Percentiles rank a stretch among this genome's conserved stretches.
Evolutionary conservation across 2,113 vertebrate genomes (phyloP).

Genomic region (Malurus cyaneus): DNA sequence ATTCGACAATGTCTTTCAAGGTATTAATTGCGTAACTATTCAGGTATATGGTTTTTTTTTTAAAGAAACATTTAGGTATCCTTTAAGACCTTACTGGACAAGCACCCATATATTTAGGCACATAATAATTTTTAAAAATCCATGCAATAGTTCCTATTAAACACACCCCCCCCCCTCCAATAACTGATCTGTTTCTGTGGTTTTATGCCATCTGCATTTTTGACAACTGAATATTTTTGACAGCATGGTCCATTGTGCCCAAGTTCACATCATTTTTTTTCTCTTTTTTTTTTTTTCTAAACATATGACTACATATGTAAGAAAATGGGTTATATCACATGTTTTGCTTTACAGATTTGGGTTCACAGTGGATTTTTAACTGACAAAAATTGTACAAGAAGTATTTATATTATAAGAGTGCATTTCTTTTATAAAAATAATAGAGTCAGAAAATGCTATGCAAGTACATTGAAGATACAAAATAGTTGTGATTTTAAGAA

Average conservation of each 20-base stretch:
- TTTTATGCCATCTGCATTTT: slow-evolving; percentile 67
- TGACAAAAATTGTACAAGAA: neutral
- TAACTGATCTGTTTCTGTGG: slow-evolving; percentile 31
- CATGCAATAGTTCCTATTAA: neutral
- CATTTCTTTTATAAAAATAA: neutral
- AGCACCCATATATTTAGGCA: neutral
- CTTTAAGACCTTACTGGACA: neutral
- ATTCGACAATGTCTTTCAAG: neutral
- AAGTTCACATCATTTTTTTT: slow-evolving; percentile 29
- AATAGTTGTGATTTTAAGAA: neutral
- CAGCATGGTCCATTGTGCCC: slow-evolving; percentile 48
- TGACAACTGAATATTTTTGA: slow-evolving; percentile 65
- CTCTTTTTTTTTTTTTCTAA: neutral
- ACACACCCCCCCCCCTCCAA: neutral
- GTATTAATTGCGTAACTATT: neutral
- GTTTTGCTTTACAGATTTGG: neutral
- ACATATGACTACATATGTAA: neutral
- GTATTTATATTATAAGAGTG: neutral
- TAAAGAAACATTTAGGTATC: neutral
- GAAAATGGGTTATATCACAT: neutral
- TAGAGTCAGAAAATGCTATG: neutral
- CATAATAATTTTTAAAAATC: neutral
- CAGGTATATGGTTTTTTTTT: neutral
- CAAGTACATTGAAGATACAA: neutral
- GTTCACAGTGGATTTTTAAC: neutral